Conservation (phyloP, 2,888 invertebrate genomes). For the Microdon myrmicae region DNA sequence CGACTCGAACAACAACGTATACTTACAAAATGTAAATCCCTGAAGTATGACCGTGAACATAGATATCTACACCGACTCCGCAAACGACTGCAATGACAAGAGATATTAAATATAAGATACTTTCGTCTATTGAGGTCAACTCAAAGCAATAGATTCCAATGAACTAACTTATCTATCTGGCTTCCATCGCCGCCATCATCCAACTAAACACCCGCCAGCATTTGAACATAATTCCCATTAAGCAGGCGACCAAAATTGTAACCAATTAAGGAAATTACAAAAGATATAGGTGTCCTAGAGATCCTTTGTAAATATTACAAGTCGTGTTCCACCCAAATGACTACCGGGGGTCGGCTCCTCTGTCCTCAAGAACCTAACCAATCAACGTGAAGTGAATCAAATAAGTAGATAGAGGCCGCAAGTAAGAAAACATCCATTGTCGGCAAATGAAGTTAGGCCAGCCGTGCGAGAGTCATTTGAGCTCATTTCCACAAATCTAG, state of each 20-base stretch:
- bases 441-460: no score
- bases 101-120: constrained; percentile 20
- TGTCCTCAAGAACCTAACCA: no score
- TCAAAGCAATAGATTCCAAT: no score
- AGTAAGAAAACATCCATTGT: constrained; percentile 38
- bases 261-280: constrained; percentile 37
- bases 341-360: constrained; percentile 1
- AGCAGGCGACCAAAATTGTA: constrained; percentile 1
- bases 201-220: no score
- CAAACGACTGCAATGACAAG: constrained; percentile 70
- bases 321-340: no score
- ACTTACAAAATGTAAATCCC: constrained; percentile 75
- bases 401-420: constrained; percentile 27
- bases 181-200: no score
- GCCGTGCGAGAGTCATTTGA: no score
- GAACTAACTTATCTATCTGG: no score
- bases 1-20: no score
- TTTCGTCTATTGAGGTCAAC: no score
- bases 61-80: constrained; percentile 74
- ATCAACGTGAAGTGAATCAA: constrained; percentile 14
- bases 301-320: no score
- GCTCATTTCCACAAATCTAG: constrained; percentile 21
- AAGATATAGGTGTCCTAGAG: no score
- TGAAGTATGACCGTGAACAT: constrained; percentile 71
- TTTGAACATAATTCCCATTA: constrained; percentile 4